phyloP scores from a whole-genome alignment of 2,888 invertebrate genomes.

The Apamea epomidion region DNA sequence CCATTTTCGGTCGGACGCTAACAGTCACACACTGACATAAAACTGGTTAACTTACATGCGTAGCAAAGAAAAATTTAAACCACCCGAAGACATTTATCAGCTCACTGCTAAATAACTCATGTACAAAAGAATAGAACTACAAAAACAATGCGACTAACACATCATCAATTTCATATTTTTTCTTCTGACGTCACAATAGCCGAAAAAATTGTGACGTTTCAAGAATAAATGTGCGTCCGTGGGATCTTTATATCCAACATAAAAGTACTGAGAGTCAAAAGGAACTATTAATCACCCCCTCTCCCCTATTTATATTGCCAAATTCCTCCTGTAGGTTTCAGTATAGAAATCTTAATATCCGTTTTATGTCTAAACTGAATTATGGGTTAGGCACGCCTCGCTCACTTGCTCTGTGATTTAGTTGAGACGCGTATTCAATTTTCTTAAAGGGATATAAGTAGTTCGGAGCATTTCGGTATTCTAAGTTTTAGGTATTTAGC shows the following conservation, averaged over 20 bases:
- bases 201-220: constrained; percentile 45
- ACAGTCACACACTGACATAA: not conserved
- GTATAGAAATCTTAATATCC: constrained; percentile 49
- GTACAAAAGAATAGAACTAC: constrained; percentile 16
- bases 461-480: not conserved
- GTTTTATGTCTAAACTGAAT: constrained; percentile 42
- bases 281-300: constrained; percentile 56
- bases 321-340: constrained; percentile 10
- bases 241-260: constrained; percentile 52
- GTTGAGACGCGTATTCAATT: constrained; percentile 10
- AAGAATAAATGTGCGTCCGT: constrained; percentile 46
- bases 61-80: not conserved
- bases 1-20: not conserved
- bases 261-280: constrained; percentile 46
- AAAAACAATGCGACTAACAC: constrained; percentile 14
- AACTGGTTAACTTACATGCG: not conserved
- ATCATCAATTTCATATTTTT: constrained; percentile 34
- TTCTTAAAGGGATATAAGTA: not conserved
- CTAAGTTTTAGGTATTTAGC: no score
- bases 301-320: constrained; percentile 5
- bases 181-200: constrained; percentile 22
- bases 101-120: constrained; percentile 12
- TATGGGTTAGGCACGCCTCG: constrained; percentile 24
- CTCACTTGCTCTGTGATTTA: constrained; percentile 32
- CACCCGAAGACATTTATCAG: not conserved